phyloP scores from a whole-genome alignment of 2,888 invertebrate genomes.

The Lordiphosa fenestrarum region DNA sequence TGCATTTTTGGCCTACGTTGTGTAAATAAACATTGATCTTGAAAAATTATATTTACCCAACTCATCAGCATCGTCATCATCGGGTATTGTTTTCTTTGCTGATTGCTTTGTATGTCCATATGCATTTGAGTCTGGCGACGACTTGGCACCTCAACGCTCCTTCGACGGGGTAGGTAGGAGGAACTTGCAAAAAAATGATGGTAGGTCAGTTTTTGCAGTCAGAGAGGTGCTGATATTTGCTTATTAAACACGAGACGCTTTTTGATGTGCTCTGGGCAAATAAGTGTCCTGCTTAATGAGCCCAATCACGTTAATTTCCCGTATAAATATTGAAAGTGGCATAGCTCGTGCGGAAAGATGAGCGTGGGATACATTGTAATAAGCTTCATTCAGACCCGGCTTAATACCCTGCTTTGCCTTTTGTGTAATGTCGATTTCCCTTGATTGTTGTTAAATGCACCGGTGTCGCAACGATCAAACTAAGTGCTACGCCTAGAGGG shows the following conservation, averaged over 20 bases:
- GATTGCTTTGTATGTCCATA: conserved; percentile 62
- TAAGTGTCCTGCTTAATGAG: conserved; percentile 64
- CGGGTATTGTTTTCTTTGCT: conserved; percentile 64
- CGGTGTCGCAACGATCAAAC: too few species aligned
- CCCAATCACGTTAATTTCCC: conserved; percentile 73
- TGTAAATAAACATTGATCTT: conserved; percentile 75
- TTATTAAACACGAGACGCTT: conserved; percentile 61
- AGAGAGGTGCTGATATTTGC: conserved; percentile 71
- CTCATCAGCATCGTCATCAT: conserved; percentile 66
- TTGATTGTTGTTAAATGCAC: too few species aligned
- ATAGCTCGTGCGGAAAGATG: conserved; percentile 54
- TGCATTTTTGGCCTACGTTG: conserved; percentile 60
- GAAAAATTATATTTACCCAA: conserved; percentile 74
- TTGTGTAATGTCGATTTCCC: too few species aligned
- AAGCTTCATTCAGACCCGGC: too few species aligned
- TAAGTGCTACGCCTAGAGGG: too few species aligned
- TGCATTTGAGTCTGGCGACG: conserved; percentile 40
- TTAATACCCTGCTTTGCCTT: too few species aligned
- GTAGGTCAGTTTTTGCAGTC: conserved; percentile 29
- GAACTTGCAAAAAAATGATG: conserved; percentile 20
- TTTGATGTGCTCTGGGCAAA: conserved; percentile 48
- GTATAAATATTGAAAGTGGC: conserved; percentile 40
- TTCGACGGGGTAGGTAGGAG: too few species aligned
- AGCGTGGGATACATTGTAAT: too few species aligned
- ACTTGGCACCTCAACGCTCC: conserved; percentile 6